Evolutionary conservation across 1,140 invertebrate species (phyloP).

Genomic region (Tetragonula clypearis): DNA sequence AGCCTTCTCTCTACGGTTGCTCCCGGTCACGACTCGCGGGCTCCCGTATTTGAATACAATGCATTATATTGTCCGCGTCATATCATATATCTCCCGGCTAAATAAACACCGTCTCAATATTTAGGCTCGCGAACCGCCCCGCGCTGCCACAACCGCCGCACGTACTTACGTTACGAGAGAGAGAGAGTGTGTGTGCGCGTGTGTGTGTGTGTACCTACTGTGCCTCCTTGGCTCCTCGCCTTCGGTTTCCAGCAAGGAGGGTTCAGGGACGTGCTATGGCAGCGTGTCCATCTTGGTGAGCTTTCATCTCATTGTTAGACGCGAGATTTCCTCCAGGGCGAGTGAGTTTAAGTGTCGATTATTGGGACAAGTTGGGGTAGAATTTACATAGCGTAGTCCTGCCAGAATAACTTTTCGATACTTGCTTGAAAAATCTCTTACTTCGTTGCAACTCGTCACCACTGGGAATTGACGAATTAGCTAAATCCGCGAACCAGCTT

Average conservation of each 20-base stretch:
- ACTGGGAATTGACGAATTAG: too few relatives aligned
- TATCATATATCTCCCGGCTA: slow-evolving; percentile 82
- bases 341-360: too few relatives aligned
- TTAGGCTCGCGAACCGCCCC: slow-evolving; percentile 76
- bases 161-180: slow-evolving; percentile 30
- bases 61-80: slow-evolving; percentile 82
- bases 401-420: too few relatives aligned
- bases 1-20: slow-evolving; percentile 56
- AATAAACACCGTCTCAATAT: slow-evolving; percentile 82
- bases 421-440: too few relatives aligned
- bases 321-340: background rate
- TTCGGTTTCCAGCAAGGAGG: slow-evolving; percentile 23
- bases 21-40: slow-evolving; percentile 80
- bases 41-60: slow-evolving; percentile 83
- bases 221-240: background rate
- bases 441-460: too few relatives aligned
- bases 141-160: slow-evolving; percentile 39
- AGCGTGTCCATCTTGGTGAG: background rate
- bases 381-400: too few relatives aligned
- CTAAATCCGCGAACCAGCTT: too few relatives aligned
- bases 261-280: slow-evolving; percentile 45
- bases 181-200: too few relatives aligned
- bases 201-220: background rate
- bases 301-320: background rate
- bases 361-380: too few relatives aligned